Evolutionary conservation across 2,797 vertebrate species (phyloP), one percentile per base, ranked within the genome.

Genomic region (Dallia pectoralis): DNA sequence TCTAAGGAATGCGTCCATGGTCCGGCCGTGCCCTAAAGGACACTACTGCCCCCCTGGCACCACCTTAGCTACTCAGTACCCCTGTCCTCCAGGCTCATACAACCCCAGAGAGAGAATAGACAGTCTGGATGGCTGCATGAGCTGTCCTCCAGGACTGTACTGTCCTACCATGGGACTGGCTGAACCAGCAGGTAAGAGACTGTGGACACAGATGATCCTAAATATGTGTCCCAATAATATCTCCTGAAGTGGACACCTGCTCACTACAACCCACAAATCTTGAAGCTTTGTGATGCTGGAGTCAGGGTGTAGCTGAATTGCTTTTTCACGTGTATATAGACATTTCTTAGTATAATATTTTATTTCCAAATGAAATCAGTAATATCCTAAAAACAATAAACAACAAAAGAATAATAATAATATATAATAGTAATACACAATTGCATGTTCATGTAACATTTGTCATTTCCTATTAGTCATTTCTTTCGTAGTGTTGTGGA

Each of bases 21-120:
- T 89, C n/a, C 91, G 89, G 80, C 92, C 92, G 0, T 98, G 97
- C 81, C 95, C 93, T 0, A 88, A 71, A 78, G 96, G 97, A 33
- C 93, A 96, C 85, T 99, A 94, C 82, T 99, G 97, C 82, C 96
- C 95, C 15, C 69, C 77, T 59, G 96, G 96, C 63, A 97, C 95
- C 0, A 80, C 79, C 30, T 47, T 86, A 48, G 89, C 93, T 70
- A 90, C 89, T 64, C 93, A 94, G 73, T 83, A 95, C 83, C 93
- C 94, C 76, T 99, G 96, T 78, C 96, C 97, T 0, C 53, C 76
- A 0, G 95, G 96, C 65, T 95, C 94, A 27, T 97, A 95, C 27
- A 95, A 95, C 69, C 87, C 93, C 1, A 88, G 72, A 49, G 85
- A 88, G 69, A 89, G 74, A 1, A 79, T 89, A 66, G 82, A 79